phyloP scores from a whole-genome alignment of 2,113 vertebrate genomes.

The Candoia aspera region DNA sequence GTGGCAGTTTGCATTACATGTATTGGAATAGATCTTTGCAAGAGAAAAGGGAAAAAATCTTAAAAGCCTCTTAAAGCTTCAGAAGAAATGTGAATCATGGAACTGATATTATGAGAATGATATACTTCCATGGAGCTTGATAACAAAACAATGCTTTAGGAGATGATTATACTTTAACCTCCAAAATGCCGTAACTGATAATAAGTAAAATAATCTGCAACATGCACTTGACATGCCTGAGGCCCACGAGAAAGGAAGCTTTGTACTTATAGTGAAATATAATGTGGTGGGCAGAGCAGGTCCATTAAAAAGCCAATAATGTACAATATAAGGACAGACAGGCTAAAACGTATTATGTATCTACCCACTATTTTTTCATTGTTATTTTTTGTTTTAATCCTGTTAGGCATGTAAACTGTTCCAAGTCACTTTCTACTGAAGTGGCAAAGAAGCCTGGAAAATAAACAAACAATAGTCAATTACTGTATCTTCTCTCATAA shows the following conservation, averaged over 20 bases:
- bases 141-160: not conserved
- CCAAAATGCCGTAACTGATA: not conserved
- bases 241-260: not conserved
- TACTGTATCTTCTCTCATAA: not conserved
- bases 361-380: not conserved
- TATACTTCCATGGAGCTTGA: not conserved
- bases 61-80: not conserved
- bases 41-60: not conserved
- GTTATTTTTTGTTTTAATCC: not conserved
- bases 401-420: not conserved
- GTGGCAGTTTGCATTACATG: not conserved
- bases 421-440: not conserved
- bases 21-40: accelerated
- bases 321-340: not conserved
- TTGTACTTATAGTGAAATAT: not conserved
- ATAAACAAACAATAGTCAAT: not conserved
- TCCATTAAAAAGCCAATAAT: not conserved
- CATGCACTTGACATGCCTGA: not conserved
- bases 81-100: not conserved
- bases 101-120: not conserved
- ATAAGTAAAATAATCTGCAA: not conserved
- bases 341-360: not conserved
- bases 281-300: not conserved
- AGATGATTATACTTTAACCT: not conserved
- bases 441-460: not conserved